Evolutionary conservation across 2,888 invertebrate genomes (phyloP).

Genomic region (Scrobipalpa costella): DNA sequence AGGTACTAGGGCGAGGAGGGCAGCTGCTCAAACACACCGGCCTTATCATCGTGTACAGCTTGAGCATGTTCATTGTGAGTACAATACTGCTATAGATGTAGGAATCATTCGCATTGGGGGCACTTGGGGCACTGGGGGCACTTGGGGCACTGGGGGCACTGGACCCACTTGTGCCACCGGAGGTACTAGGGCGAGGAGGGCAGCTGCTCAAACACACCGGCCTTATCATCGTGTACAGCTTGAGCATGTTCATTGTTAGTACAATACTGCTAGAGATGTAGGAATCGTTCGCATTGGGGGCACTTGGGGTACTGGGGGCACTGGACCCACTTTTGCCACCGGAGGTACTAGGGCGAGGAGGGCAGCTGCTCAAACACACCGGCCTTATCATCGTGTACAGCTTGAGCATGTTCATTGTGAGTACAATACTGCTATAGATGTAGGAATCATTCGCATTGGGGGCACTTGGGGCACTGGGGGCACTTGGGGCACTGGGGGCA

Average conservation of each 20-base stretch:
- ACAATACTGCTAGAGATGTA: not conserved
- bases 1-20: conserved; percentile 73
- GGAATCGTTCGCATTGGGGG: not conserved
- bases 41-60: conserved; percentile 88
- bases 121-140: not conserved
- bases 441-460: not conserved
- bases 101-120: not conserved
- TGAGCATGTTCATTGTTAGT: conserved; percentile 95
- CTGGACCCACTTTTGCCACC: not conserved
- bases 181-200: conserved; percentile 73
- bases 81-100: not conserved
- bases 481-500: too few relatives aligned
- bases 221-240: conserved; percentile 88
- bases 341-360: conserved; percentile 71
- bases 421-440: conserved; percentile 50
- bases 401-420: conserved; percentile 94
- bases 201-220: conserved; percentile 91
- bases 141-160: too few relatives aligned
- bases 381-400: conserved; percentile 89
- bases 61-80: conserved; percentile 95
- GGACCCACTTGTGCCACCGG: not conserved
- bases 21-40: conserved; percentile 91
- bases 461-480: not conserved
- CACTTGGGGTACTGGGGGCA: not conserved
- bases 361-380: conserved; percentile 90